Percentiles rank a stretch among this genome's conserved stretches.
phyloP scores from a whole-genome alignment of 2,888 invertebrate genomes.

The Nowickia ferox region DNA sequence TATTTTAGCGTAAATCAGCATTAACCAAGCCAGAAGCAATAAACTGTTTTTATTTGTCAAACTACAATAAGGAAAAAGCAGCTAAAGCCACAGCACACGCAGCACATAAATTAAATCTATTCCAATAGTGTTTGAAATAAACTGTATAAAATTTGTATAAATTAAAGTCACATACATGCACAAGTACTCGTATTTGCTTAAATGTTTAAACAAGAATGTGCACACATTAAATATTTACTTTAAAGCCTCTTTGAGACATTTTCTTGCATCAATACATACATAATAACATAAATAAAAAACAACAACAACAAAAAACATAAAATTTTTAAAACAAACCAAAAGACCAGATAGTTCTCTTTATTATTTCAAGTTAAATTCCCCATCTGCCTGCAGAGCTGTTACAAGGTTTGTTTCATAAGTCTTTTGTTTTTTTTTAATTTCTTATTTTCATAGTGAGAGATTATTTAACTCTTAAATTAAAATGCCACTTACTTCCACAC shows the following conservation, averaged over 20 bases:
- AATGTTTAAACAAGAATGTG: background rate
- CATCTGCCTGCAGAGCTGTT: too few species aligned
- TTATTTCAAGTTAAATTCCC: too few species aligned
- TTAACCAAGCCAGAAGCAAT: background rate
- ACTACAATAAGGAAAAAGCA: constrained; percentile 1
- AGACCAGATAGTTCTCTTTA: too few species aligned
- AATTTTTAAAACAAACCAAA: too few species aligned
- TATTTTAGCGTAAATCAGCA: background rate
- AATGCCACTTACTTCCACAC: background rate
- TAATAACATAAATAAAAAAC: too few species aligned
- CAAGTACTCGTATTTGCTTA: background rate
- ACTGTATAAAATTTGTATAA: background rate
- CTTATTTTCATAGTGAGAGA: background rate
- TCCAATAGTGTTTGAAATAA: background rate
- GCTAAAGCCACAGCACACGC: background rate
- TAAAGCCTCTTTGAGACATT: background rate
- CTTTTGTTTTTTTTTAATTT: constrained; percentile 6
- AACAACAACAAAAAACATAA: background rate
- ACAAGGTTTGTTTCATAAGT: background rate
- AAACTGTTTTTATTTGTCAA: background rate
- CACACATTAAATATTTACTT: background rate
- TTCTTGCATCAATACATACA: too few species aligned
- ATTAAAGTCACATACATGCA: background rate
- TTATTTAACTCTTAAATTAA: background rate
- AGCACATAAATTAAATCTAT: background rate